Base-by-base conservation (phyloP, 2,113 vertebrate species). In the Ammodytes marinus region DNA sequence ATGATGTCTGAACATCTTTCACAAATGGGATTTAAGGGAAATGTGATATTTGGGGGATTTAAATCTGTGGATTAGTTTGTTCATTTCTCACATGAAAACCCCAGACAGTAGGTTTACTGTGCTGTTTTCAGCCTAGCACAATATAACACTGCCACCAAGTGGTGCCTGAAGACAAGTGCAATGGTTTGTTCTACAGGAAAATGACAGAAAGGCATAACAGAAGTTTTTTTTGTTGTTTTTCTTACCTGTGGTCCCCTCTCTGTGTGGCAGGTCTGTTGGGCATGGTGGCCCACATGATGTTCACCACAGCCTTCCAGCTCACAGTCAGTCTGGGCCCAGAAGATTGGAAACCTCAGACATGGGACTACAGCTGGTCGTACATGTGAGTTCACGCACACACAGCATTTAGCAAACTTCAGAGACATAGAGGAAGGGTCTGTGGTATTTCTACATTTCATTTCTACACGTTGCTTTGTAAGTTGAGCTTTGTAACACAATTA, bases 221-320 rank as follows among this genome's bases (percentile, higher is more conserved):
- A 35, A 35, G 40, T 52, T 10, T 49, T 8, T 53, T 35, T 15
- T 54, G 12, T 14, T 4, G 12, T 43, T 5, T 12, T n/a, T 19
- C 6, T 58, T 17, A 6, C 19, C 7, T 53, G 35, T 37, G 2
- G 46, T 37, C 40, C 7, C 2, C 19, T 61, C 9, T 52, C 58
- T 66, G 53, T 73, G 5, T 67, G n/a, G 8, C 87, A 99, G 98
- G 98, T 88, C 96, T 99, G 66, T 90, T 99, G 75, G 98, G 98
- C 8, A 99, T 99, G 98, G 97, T 99, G 40, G 97, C 98, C 64
- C 98, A 99, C 88, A 99, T 99, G 98, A 99, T 99, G 98, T 99
- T 97, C 88, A 99, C 98, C 2, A 99, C 98, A 50, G 98, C 98
- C 11, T 99, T 99, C 94, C 98, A 99, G 92, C 95, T 99, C 90